Percentiles rank a stretch among this genome's conserved stretches.
phyloP scores from a whole-genome alignment of 1,140 invertebrate species.

The Polyergus mexicanus region DNA sequence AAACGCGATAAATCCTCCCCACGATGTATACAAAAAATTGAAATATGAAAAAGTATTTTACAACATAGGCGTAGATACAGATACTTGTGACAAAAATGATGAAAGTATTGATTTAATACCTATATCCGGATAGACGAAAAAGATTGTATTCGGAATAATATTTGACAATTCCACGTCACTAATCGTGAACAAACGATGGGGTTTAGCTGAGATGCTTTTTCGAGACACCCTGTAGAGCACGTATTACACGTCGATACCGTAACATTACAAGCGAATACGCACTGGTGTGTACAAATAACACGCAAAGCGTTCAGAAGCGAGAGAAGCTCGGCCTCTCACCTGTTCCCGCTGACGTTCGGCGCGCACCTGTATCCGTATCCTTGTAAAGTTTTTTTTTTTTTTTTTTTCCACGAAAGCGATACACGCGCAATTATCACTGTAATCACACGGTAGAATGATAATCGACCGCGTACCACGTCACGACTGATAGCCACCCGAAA shows the following conservation, averaged over 20 bases:
- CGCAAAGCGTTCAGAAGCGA: conserved; percentile 25
- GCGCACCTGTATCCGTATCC: conserved; percentile 34
- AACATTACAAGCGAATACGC: conserved; percentile 43
- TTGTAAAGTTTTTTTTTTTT: background rate
- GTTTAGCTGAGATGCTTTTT: background rate
- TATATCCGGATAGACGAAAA: no score
- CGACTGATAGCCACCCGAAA: conserved; percentile 13
- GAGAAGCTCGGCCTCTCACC: conserved; percentile 53
- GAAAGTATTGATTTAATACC: no score
- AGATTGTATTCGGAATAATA: no score
- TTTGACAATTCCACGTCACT: no score
- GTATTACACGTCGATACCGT: conserved; percentile 46
- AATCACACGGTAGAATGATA: background rate
- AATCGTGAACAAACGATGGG: no score
- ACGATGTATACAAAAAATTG: no score
- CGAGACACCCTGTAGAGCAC: conserved; percentile 3
- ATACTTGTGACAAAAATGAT: no score
- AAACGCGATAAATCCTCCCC: no score
- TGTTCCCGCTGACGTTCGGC: conserved; percentile 43
- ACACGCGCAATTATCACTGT: background rate
- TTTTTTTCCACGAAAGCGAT: conserved; percentile 5
- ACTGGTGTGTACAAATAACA: conserved; percentile 28
- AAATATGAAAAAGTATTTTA: no score
- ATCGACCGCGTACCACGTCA: background rate
- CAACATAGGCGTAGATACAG: no score